These are phyloP conservation scores for Ptychadena robeensis DNA, from an alignment of 2,797 vertebrate genomes.

Conservation along the genomic window DNA sequence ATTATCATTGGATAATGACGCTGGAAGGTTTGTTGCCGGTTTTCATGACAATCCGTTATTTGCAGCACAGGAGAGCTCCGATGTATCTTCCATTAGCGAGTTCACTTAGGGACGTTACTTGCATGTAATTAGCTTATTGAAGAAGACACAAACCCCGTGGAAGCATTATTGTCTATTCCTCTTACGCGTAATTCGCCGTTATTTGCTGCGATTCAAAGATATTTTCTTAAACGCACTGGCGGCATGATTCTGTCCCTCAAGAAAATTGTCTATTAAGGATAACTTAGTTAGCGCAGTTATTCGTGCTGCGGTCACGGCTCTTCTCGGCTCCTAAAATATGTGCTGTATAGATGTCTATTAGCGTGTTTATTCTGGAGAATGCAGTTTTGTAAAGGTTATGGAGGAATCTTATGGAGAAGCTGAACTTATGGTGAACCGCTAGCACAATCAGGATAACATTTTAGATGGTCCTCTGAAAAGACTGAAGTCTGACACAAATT, in stretches of 20 bases:
- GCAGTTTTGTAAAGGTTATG: slow-evolving; percentile 1
- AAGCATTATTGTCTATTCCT: slow-evolving; percentile 32
- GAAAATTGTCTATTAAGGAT: slow-evolving; percentile 18
- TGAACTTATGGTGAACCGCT: background rate
- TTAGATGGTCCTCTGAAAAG: background rate
- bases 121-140: slow-evolving; percentile 29
- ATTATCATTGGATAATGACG: background rate
- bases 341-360: slow-evolving; percentile 14
- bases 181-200: slow-evolving; percentile 27
- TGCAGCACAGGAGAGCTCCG: no score
- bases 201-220: slow-evolving; percentile 33
- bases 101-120: slow-evolving; percentile 32
- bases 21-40: background rate
- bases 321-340: slow-evolving; percentile 23
- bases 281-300: background rate
- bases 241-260: slow-evolving; percentile 32
- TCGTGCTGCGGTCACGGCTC: slow-evolving; percentile 7
- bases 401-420: background rate
- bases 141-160: slow-evolving; percentile 26
- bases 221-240: slow-evolving; percentile 23
- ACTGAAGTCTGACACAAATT: background rate
- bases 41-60: background rate
- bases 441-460: background rate
- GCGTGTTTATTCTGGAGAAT: slow-evolving; percentile 2
- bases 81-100: background rate